These are phyloP conservation scores for Phrynocephalus guinanensis DNA, from an alignment of 2,797 vertebrate species.

Conservation along the genomic window DNA sequence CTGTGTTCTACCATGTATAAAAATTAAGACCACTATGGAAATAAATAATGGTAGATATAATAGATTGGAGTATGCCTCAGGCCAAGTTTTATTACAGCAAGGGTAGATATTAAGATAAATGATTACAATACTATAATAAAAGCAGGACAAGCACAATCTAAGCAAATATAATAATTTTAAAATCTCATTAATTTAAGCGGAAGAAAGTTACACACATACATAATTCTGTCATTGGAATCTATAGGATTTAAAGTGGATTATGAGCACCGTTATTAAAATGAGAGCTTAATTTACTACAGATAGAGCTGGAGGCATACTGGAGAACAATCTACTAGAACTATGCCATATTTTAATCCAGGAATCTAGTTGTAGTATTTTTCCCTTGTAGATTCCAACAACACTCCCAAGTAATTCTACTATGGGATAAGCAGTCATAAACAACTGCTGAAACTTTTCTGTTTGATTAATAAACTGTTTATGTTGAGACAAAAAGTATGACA, in stretches of 20 bases:
- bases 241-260: conserved; percentile 49
- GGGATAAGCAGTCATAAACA: neutral
- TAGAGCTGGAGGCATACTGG: conserved; percentile 69
- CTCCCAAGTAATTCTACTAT: conserved; percentile 17
- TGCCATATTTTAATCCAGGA: conserved; percentile 62
- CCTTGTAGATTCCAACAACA: conserved; percentile 6
- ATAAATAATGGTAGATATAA: conserved; percentile 65
- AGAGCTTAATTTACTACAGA: conserved; percentile 75
- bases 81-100: conserved; percentile 60
- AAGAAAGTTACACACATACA: neutral
- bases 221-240: neutral
- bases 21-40: conserved; percentile 69
- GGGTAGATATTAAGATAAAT: conserved; percentile 71
- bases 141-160: neutral
- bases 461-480: conserved; percentile 39
- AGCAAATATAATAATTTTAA: neutral
- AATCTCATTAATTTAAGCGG: conserved; percentile 6
- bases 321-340: conserved; percentile 66
- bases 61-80: conserved; percentile 61
- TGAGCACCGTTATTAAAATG: conserved; percentile 66
- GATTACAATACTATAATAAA: conserved; percentile 70
- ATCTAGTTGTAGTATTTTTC: conserved; percentile 72
- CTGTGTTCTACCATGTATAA: conserved; percentile 72
- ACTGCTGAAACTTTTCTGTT: conserved; percentile 13
- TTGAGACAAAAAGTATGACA: conserved; percentile 18